phyloP scores from a whole-genome alignment of 53 echinoderm and acorn worm species.

The Crossaster papposus region DNA sequence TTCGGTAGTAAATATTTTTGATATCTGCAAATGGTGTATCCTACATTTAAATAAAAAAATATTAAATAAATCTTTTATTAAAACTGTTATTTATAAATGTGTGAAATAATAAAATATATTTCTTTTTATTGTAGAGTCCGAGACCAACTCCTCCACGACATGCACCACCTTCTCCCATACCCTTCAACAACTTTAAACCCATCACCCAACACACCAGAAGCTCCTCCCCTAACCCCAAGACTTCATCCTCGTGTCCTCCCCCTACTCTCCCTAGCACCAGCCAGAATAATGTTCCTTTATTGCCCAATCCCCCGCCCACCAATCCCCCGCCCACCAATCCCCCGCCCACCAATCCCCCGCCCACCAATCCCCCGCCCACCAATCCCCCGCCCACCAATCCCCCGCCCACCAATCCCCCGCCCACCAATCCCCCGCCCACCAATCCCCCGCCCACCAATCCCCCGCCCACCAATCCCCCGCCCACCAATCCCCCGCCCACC shows the following conservation, averaged over 20 bases:
- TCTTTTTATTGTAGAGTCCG: constrained; percentile 25
- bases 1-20: too few species aligned
- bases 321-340: constrained; percentile 18
- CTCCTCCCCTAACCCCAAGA: constrained; percentile 37
- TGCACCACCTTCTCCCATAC: not conserved
- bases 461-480: constrained; percentile 40
- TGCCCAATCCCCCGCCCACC: constrained; percentile 14
- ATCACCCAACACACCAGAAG: constrained; percentile 16
- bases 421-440: constrained; percentile 49
- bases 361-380: constrained; percentile 49
- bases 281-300: constrained; percentile 53
- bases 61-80: not conserved
- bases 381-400: constrained; percentile 20
- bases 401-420: constrained; percentile 40
- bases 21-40: too few species aligned
- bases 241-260: constrained; percentile 21
- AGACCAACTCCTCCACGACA: constrained; percentile 22
- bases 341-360: constrained; percentile 40
- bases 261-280: constrained; percentile 10
- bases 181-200: constrained; percentile 6
- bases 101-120: not conserved
- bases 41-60: too few species aligned
- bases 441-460: constrained; percentile 20
- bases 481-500: constrained; percentile 49
- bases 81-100: not conserved